These are phyloP conservation scores for Stegophylla sp. DNA, from an alignment of 2,888 invertebrate species.

Conservation along the genomic window DNA sequence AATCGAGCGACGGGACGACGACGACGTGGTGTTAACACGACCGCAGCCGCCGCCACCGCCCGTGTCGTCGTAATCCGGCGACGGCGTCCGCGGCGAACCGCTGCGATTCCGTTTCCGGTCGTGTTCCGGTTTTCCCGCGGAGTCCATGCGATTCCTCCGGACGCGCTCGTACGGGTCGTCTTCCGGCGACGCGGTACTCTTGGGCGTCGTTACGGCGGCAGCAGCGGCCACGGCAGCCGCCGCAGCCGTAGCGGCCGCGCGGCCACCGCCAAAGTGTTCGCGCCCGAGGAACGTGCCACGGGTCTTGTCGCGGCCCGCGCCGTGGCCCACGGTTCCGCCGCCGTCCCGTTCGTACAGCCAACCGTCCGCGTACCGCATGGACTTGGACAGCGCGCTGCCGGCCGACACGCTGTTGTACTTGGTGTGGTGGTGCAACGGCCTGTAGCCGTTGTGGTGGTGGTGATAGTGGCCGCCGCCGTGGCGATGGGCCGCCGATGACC, in stretches of 20 bases:
- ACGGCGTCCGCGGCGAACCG: slow-evolving; percentile 40
- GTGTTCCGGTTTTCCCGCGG: background rate
- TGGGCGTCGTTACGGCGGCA: background rate
- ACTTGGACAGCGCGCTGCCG: slow-evolving; percentile 78
- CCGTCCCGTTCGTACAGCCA: slow-evolving; percentile 82
- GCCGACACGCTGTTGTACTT: slow-evolving; percentile 67
- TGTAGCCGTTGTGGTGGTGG: slow-evolving; percentile 56
- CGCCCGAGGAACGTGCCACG: slow-evolving; percentile 59
- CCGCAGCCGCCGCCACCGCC: slow-evolving; percentile 34
- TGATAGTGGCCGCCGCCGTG: slow-evolving; percentile 44
- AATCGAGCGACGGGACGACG: slow-evolving; percentile 70
- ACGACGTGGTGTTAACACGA: slow-evolving; percentile 61
- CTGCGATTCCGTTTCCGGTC: slow-evolving; percentile 46
- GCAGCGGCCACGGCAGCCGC: slow-evolving; percentile 31
- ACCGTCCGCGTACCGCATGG: slow-evolving; percentile 84
- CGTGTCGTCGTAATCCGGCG: slow-evolving; percentile 53
- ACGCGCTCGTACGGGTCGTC: slow-evolving; percentile 83
- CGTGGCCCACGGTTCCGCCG: slow-evolving; percentile 60
- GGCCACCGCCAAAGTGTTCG: slow-evolving; percentile 54
- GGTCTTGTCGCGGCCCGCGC: background rate
- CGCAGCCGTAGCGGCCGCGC: slow-evolving; percentile 56
- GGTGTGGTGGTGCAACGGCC: slow-evolving; percentile 52
- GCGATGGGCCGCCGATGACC: slow-evolving; percentile 29
- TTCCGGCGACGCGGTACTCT: slow-evolving; percentile 8
- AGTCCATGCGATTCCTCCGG: slow-evolving; percentile 74